phyloP scores from a whole-genome alignment of 2,797 vertebrate species.

The Smutsia temminckii region DNA sequence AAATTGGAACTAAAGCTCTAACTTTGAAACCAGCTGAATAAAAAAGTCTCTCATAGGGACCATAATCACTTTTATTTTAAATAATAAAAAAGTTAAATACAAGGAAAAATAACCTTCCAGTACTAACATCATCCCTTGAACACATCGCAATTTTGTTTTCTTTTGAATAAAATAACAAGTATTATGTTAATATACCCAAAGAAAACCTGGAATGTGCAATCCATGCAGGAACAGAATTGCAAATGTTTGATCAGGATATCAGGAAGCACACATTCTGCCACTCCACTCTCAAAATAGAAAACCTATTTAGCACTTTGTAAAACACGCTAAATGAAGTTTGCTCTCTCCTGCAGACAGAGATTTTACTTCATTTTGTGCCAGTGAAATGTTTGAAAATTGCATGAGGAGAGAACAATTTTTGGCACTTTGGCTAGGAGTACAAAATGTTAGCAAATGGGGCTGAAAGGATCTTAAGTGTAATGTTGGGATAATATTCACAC shows the following conservation, averaged over 20 bases:
- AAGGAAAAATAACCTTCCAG: slow-evolving; percentile 58
- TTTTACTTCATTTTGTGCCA: slow-evolving; percentile 77
- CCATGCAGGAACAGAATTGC: slow-evolving; percentile 31
- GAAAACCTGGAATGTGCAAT: slow-evolving; percentile 53
- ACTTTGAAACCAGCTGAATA: slow-evolving; percentile 49
- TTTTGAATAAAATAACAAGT: slow-evolving; percentile 63
- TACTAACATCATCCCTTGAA: slow-evolving; percentile 1
- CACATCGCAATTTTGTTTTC: slow-evolving; percentile 49
- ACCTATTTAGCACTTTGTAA: slow-evolving; percentile 84
- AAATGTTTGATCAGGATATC: slow-evolving; percentile 69
- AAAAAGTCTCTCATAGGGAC: slow-evolving; percentile 15
- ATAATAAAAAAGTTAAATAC: slow-evolving; percentile 61
- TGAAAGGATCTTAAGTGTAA: slow-evolving; percentile 84
- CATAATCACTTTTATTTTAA: slow-evolving; percentile 47
- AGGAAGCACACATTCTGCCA: slow-evolving; percentile 68
- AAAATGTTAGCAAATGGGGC: slow-evolving; percentile 86
- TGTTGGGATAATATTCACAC: slow-evolving; percentile 81
- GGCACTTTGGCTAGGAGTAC: slow-evolving; percentile 83
- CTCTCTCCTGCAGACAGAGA: slow-evolving; percentile 80
- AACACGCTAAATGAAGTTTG: slow-evolving; percentile 85
- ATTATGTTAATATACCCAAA: slow-evolving; percentile 56
- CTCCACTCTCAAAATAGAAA: slow-evolving; percentile 79
- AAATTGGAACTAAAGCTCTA: slow-evolving; percentile 52
- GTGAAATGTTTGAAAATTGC: slow-evolving; percentile 87
- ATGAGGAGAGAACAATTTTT: slow-evolving; percentile 83